Conservation (phyloP, 1,140 invertebrate genomes). For the Bombyx mori region ASM3026992v2 NC_085111.1:11065001-11065500, state of each 20-base stretch:
- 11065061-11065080: too few species aligned
- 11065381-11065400: not conserved
- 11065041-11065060: too few species aligned
- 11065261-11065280: constrained; percentile 17
- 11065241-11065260: constrained; percentile 40
- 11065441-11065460: too few species aligned
- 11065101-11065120: too few species aligned
- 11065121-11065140: too few species aligned
- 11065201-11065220: not conserved
- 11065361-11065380: constrained; percentile 1
- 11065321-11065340: constrained; percentile 16
- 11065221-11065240: constrained; percentile 9
- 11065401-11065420: not conserved
- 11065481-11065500: not conserved
- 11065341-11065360: constrained; percentile 18
- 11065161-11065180: too few species aligned
- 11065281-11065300: constrained; percentile 15
- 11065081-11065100: too few species aligned
- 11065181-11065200: not conserved
- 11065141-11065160: too few species aligned
- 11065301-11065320: constrained; percentile 1
- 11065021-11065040: too few species aligned
- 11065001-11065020: too few species aligned
- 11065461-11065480: not conserved
- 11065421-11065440: too few species aligned